These are phyloP conservation scores for Chaetoderma sp. DNA, from an alignment of 2,888 invertebrate species.

Conservation along the genomic window DNA sequence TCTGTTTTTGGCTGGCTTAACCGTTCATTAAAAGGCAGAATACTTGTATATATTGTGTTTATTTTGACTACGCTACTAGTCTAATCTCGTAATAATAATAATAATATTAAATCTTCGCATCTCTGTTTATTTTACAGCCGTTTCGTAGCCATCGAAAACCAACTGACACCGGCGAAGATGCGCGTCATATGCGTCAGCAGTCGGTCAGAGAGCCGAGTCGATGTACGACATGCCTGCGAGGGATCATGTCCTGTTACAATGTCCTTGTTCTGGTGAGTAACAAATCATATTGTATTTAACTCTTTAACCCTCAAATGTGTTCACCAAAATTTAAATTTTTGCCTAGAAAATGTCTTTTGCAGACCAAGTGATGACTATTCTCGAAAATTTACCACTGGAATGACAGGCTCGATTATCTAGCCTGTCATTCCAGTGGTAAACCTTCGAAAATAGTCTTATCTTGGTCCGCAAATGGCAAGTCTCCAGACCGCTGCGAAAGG, in stretches of 20 bases:
- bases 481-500: too few relatives aligned
- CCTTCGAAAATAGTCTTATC: background rate
- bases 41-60: too few relatives aligned
- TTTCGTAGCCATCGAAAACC: conserved; percentile 31
- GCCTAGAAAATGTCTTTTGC: too few relatives aligned
- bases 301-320: background rate
- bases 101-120: background rate
- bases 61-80: too few relatives aligned
- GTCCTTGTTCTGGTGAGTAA: conserved; percentile 54
- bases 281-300: background rate
- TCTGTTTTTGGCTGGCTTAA: too few relatives aligned
- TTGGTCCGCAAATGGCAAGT: background rate
- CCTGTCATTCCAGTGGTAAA: background rate
- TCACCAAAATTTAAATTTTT: too few relatives aligned
- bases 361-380: too few relatives aligned
- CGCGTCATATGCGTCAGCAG: background rate
- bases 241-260: conserved; percentile 57
- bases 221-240: conserved; percentile 57
- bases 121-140: conserved; percentile 33
- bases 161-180: conserved; percentile 30
- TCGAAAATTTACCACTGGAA: too few relatives aligned
- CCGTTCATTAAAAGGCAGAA: too few relatives aligned
- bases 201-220: conserved; percentile 41
- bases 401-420: too few relatives aligned
- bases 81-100: too few relatives aligned